phyloP scores from a whole-genome alignment of 2,888 invertebrate genomes.

The Chrysolina americana region DNA sequence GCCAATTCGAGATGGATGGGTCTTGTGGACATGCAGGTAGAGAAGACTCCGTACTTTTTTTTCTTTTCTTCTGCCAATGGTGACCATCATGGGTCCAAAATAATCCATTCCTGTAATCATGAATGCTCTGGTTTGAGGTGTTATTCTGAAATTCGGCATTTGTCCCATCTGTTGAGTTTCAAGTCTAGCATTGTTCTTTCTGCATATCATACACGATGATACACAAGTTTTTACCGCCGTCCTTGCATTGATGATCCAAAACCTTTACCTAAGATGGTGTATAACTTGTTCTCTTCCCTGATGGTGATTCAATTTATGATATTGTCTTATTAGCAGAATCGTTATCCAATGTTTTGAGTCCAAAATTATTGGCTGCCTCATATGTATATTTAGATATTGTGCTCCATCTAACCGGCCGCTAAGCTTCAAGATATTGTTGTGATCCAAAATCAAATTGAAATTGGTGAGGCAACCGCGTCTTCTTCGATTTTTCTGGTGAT shows the following conservation, averaged over 20 bases:
- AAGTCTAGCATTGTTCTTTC: neutral
- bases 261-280: neutral
- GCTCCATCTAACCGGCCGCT: neutral
- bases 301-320: neutral
- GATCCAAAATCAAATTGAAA: too few species aligned
- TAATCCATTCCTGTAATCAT: neutral
- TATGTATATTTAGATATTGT: neutral
- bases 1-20: too few species aligned
- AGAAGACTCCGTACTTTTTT: neutral
- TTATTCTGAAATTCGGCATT: neutral
- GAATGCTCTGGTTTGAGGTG: neutral
- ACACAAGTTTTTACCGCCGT: neutral
- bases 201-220: neutral
- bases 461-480: too few species aligned
- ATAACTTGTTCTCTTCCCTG: neutral
- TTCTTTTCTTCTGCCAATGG: neutral
- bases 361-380: too few species aligned
- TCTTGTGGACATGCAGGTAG: too few species aligned
- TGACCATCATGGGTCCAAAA: neutral
- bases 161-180: neutral
- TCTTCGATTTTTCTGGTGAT: too few species aligned
- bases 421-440: neutral
- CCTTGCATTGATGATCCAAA: neutral
- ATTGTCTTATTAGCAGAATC: neutral
- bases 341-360: neutral